phyloP scores from a whole-genome alignment of 2,888 invertebrate species.

The Dicyrtoma fusca region DNA sequence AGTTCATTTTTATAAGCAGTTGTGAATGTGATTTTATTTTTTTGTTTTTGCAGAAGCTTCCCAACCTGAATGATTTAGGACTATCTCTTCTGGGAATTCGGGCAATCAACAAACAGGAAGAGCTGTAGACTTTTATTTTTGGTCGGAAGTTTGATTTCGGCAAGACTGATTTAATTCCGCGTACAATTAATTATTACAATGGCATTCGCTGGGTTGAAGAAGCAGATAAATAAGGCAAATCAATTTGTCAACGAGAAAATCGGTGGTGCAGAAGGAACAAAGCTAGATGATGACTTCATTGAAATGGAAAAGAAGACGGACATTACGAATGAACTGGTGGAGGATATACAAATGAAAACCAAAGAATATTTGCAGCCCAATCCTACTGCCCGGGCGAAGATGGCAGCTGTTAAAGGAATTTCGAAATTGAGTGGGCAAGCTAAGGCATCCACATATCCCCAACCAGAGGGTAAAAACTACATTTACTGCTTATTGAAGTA shows the following conservation, averaged over 20 bases:
- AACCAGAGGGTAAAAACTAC: no score
- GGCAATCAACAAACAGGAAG: no score
- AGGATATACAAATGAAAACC: conserved; percentile 93
- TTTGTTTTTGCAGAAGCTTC: neutral
- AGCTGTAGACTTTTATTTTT: neutral
- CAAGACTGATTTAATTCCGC: conserved; percentile 10
- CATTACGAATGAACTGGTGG: conserved; percentile 94
- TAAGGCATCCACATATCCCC: conserved; percentile 96
- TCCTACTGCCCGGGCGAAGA: conserved; percentile 91
- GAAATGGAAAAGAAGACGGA: conserved; percentile 99
- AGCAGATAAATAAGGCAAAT: conserved; percentile 99
- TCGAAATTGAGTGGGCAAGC: conserved; percentile 96
- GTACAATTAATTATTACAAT: conserved; percentile 63
- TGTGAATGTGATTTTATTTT: neutral
- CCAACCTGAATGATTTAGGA: neutral
- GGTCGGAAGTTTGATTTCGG: conserved; percentile 5
- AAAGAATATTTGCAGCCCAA: conserved; percentile 99
- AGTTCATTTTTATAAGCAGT: no score
- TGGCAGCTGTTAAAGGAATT: conserved; percentile 93
- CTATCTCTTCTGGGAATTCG: neutral
- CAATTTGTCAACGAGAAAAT: conserved; percentile 99
- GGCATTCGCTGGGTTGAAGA: conserved; percentile 98
- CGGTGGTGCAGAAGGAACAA: conserved; percentile 99
- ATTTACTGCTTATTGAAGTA: no score
- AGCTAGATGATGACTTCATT: conserved; percentile 96